A percentile compares a stretch with the other conserved stretches of the same genome.
Conservation (phyloP, 2,888 invertebrate genomes). For the Melanostoma scalare region DNA sequence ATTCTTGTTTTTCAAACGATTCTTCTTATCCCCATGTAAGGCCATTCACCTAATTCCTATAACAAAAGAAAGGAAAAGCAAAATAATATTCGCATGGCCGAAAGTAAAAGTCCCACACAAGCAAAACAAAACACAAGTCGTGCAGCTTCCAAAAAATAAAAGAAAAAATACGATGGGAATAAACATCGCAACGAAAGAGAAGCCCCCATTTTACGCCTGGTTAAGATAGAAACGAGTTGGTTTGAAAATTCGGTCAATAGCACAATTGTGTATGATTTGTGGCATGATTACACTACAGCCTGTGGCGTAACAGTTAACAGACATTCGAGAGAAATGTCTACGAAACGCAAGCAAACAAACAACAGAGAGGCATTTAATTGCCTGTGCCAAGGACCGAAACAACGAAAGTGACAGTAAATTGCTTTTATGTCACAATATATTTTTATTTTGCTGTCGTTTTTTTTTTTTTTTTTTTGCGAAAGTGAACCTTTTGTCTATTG, state of each 20-base stretch:
- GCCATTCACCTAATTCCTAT: conserved; percentile 28
- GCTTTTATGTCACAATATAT: conserved; percentile 19
- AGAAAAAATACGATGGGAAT: neutral
- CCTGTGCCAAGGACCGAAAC: conserved; percentile 20
- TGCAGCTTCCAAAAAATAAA: neutral
- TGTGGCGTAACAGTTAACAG: neutral
- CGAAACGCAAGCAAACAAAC: neutral
- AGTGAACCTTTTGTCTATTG: no score
- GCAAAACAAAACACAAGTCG: neutral
- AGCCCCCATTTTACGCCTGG: conserved; percentile 8
- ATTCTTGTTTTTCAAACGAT: neutral
- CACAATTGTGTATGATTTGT: conserved; percentile 11
- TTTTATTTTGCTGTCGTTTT: neutral
- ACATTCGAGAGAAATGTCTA: neutral
- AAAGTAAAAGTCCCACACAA: conserved; percentile 40
- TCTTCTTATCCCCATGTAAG: neutral
- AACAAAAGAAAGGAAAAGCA: conserved; percentile 5
- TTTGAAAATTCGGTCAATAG: conserved; percentile 34
- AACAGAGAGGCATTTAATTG: conserved; percentile 4
- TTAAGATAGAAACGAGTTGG: neutral
- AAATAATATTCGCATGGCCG: conserved; percentile 35
- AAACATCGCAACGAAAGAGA: neutral
- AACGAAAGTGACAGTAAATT: conserved; percentile 32
- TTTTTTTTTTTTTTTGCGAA: no score
- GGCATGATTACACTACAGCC: conserved; percentile 3